Conservation (phyloP, 2,797 vertebrate species). For the Pseudochaenichthys georgianus region DNA sequence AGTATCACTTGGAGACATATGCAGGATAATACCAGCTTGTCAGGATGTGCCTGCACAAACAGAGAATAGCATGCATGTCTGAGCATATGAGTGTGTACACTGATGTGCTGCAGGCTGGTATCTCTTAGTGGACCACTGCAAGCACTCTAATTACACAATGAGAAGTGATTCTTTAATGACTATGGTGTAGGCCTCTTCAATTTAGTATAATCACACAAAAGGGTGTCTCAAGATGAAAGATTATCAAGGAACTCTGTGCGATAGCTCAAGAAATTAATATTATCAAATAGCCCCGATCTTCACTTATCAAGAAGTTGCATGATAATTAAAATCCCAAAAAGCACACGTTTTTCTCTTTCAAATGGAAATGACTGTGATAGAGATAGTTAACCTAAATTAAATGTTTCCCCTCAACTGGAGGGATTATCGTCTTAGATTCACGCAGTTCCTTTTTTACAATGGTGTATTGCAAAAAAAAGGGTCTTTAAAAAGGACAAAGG, state of each 20-base stretch:
- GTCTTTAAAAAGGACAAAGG: not conserved
- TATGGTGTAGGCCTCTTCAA: conserved; percentile 79
- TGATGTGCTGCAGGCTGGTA: conserved; percentile 29
- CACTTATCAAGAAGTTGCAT: conserved; percentile 76
- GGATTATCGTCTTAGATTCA: conserved; percentile 22
- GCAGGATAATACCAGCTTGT: not conserved
- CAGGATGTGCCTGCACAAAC: conserved; percentile 1
- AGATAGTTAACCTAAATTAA: conserved; percentile 50
- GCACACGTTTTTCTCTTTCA: conserved; percentile 49
- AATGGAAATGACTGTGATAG: conserved; percentile 59
- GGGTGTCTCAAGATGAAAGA: conserved; percentile 80
- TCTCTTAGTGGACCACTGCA: conserved; percentile 62
- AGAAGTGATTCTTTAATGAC: conserved; percentile 83
- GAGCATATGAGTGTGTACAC: not conserved
- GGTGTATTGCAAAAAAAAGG: not conserved
- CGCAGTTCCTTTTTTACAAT: not conserved
- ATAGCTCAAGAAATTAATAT: conserved; percentile 74
- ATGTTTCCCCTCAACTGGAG: conserved; percentile 37
- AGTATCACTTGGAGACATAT: no score
- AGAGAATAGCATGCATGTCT: not conserved
- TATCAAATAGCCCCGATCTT: conserved; percentile 76
- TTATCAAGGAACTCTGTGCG: conserved; percentile 74
- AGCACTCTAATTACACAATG: conserved; percentile 76
- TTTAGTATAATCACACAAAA: conserved; percentile 81
- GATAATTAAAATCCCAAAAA: conserved; percentile 73